Percentiles rank a stretch among this genome's conserved stretches.
Evolutionary conservation across 2,888 invertebrate species (phyloP).

Genomic region (Morinoia aosen): DNA sequence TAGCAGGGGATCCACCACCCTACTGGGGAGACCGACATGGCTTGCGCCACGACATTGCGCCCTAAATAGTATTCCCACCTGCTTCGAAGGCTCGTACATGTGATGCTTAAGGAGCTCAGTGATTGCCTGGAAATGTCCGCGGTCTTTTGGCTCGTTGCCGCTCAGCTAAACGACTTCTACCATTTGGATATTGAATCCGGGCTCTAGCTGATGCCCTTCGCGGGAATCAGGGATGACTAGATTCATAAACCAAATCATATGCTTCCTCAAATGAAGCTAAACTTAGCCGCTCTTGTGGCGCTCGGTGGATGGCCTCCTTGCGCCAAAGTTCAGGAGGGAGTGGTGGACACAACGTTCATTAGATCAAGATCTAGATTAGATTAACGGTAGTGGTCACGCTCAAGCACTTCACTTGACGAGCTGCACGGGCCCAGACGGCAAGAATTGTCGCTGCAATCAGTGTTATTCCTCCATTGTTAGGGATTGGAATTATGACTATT

Average conservation of each 20-base stretch:
- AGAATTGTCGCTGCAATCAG: constrained; percentile 1
- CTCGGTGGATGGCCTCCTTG: not conserved
- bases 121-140: not conserved
- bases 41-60: constrained; percentile 22
- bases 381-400: constrained; percentile 44
- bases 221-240: constrained; percentile 7
- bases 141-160: too few relatives aligned
- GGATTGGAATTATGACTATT: not conserved
- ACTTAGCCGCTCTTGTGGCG: not conserved
- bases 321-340: not conserved
- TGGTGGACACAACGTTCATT: not conserved
- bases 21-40: constrained; percentile 37
- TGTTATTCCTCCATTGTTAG: not conserved
- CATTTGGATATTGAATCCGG: constrained; percentile 31
- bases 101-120: constrained; percentile 20
- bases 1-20: constrained; percentile 41
- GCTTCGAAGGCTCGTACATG: constrained; percentile 38
- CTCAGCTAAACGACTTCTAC: not conserved
- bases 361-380: constrained; percentile 52
- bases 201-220: not conserved
- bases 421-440: not conserved
- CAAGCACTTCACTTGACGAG: constrained; percentile 26
- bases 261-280: constrained; percentile 9
- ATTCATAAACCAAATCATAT: constrained; percentile 34
- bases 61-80: constrained; percentile 51